Base-by-base conservation (phyloP, 2,888 invertebrate genomes). In the Branchipolynoe longqiensis region DNA sequence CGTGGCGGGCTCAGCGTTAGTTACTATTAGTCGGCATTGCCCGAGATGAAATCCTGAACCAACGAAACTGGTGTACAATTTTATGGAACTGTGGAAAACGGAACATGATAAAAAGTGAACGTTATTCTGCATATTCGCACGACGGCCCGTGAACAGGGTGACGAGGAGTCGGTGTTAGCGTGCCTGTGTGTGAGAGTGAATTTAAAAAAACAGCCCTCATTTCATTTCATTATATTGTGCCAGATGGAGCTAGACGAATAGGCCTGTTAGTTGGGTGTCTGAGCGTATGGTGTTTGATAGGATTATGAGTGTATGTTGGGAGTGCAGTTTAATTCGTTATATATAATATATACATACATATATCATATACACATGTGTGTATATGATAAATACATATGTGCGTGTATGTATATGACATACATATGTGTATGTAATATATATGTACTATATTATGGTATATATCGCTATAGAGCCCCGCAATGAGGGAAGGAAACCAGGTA, bases 141-240 rank as follows among this genome's bases (percentile, higher is more conserved):
- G 28, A 1, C 31, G 1, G 2, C n/a, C 1, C 25, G 62, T 14
- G 2, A 12, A 25, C 25, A 62, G 25, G 12, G 28, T 4, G 62
- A 62, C 31, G 25, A 31, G 25, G 48, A 14, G 31, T 28, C 14
- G 25, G 62, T 62, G 28, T 62, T 25, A 18, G 18, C 6, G 31
- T 3, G 62, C 31, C 12, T 14, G 31, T 62, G 62, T 28, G 31
- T 62, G 62, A 62, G 58, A 58, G n/a, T 4, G 14, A 25, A 8
- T n/a, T 58, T 18, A 31, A 4, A 56, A n/a, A 4, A 8, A 56
- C 31, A 31, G 12, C 31, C 62, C 1, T 62, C 62, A 62, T 62
- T 31, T 25, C 62, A 62, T 62, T 62, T 62, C 62, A 62, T 62
- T 14, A 28, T 62, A n/a, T n/a, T n/a, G n/a, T n/a, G n/a, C n/a